These are phyloP conservation scores for Monomorium pharaonis DNA, from an alignment of 1,140 invertebrate species.

Conservation along the genomic window DNA sequence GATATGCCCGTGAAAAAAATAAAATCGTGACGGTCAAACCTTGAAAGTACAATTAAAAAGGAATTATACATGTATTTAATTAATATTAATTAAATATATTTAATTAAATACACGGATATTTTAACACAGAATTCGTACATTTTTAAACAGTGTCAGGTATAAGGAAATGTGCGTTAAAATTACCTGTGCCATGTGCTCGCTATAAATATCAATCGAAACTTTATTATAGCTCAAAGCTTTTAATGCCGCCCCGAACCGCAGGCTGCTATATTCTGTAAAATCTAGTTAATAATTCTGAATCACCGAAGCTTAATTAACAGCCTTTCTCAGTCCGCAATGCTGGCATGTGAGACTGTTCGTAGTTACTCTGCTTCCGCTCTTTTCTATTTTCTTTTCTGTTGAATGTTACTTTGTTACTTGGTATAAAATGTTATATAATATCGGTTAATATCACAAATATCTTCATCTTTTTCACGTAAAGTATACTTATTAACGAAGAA, in stretches of 20 bases:
- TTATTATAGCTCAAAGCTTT: neutral
- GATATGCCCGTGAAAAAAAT: neutral
- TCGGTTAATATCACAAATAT: neutral
- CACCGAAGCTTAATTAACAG: neutral
- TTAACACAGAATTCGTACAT: neutral
- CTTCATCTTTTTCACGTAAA: neutral
- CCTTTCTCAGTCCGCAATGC: neutral
- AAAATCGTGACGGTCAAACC: neutral
- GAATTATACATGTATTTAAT: slow-evolving; percentile 3
- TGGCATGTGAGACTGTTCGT: neutral
- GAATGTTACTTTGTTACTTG: neutral
- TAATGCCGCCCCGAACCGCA: neutral
- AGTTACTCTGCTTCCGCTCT: neutral
- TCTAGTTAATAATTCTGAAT: neutral
- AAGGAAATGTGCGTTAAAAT: neutral
- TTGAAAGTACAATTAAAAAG: neutral
- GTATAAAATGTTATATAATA: no score
- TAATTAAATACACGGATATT: neutral
- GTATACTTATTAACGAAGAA: neutral
- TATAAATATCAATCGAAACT: neutral
- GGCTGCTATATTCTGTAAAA: neutral
- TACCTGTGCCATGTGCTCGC: neutral
- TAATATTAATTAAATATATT: neutral
- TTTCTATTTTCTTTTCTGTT: neutral
- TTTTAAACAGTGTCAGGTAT: no score